Base-by-base conservation (phyloP, 2,888 invertebrate genomes). In the Himalopsyche anomala region DNA sequence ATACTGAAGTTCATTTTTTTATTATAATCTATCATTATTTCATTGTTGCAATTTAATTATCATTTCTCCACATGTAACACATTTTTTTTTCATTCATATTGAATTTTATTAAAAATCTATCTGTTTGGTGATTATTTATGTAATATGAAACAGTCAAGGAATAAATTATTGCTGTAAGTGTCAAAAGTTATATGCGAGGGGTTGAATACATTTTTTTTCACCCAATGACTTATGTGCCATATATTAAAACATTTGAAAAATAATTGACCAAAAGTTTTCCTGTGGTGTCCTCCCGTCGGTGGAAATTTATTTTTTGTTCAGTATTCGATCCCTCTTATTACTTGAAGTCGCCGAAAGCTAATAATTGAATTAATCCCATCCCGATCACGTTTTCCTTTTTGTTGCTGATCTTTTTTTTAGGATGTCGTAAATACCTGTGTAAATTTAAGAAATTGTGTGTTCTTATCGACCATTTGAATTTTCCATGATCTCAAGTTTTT, bases 401-500 rank as follows among this genome's bases (percentile, higher is more conserved):
- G 38, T 74, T 74, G 74, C 74, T 74, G 74, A 74, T 74, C 74
- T 74, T 74, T 74, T 74, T 62, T 28, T 74, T 74, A 74, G 36
- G 74, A 74, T 74, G 74, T 74, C 74, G 36, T 74, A 36, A 74
- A 36, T 74, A 74, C 74, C 74, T 36, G 38, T 74, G 74, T 36
- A 74, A 74, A 74, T 36, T 28, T 36, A 38, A 74, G 74, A 74
- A 36, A 36, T 62, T 74, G 74, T 74, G 74, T 36, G 36, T 74
- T 74, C 38, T 74, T 74, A 74, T 74, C 74, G 74, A 74, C 74
- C 74, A 74, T 74, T 74, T 74, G 74, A 74, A 36, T 74, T 74
- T 74, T 74, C 74, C 28, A 74, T 74, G 74, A 74, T 74, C 74
- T 74, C 74, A 74, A 74, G 74, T 74, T 74, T 74, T 74, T 74